Evolutionary conservation across 2,113 vertebrate species (phyloP).

Genomic region (rabbit (Oryctolagus cuniculus)): mOryCun1.1 NC_091439.1:86129001-86129500

Average conservation of each 20-base stretch:
- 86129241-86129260: constrained; percentile 48
- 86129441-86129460: background rate
- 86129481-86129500: background rate
- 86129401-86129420: background rate
- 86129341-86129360: constrained; percentile 4
- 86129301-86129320: constrained; percentile 34
- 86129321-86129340: background rate
- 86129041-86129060: background rate
- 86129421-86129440: background rate
- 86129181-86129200: background rate
- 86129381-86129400: background rate
- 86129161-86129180: background rate
- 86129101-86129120: background rate
- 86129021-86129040: background rate
- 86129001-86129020: background rate
- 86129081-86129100: background rate
- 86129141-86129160: background rate
- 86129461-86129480: background rate
- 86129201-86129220: background rate
- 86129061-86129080: background rate
- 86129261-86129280: constrained; percentile 40
- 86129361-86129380: background rate
- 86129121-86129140: background rate
- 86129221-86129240: background rate
- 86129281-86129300: background rate